Conservation (phyloP, 2,888 invertebrate genomes). For the Ceraclea dissimilis region DNA sequence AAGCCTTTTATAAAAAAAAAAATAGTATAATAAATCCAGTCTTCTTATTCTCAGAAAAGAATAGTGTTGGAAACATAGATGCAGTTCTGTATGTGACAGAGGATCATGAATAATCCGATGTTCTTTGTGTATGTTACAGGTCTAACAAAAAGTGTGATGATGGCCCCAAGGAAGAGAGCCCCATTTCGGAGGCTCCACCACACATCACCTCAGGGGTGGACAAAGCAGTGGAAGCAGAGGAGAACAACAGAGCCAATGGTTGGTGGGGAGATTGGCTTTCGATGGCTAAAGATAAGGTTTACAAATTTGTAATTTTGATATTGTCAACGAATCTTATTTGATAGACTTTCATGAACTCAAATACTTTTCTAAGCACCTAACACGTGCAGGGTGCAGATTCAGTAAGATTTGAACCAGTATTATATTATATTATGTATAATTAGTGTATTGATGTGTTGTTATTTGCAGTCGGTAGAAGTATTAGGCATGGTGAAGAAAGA, state of each 20-base stretch:
- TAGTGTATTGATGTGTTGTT: too few species aligned
- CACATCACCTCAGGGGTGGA: slow-evolving; percentile 6
- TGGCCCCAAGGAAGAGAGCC: slow-evolving; percentile 13
- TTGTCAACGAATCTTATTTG: neutral
- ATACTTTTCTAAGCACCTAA: neutral
- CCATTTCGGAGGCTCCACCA: neutral
- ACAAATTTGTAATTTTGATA: neutral
- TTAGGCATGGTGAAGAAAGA: slow-evolving; percentile 71
- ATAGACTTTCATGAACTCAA: neutral
- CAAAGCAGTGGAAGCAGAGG: slow-evolving; percentile 15
- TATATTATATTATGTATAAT: too few species aligned
- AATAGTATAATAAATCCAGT: too few species aligned
- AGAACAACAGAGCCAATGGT: slow-evolving; percentile 28
- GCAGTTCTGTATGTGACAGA: too few species aligned
- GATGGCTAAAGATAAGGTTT: slow-evolving; percentile 52
- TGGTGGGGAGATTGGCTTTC: slow-evolving; percentile 56
- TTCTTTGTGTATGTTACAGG: too few species aligned
- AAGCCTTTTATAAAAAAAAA: too few species aligned
- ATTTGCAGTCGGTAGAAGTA: slow-evolving; percentile 68
- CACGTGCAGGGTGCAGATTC: too few species aligned
- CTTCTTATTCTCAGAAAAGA: too few species aligned
- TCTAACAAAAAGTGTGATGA: slow-evolving; percentile 9
- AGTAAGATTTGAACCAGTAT: too few species aligned
- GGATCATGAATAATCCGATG: too few species aligned
- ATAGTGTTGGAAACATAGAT: too few species aligned